Evolutionary conservation across 1,140 invertebrate species (phyloP), one percentile per base, ranked within the genome.

Genomic region (Globodera rostochiensis): DNA sequence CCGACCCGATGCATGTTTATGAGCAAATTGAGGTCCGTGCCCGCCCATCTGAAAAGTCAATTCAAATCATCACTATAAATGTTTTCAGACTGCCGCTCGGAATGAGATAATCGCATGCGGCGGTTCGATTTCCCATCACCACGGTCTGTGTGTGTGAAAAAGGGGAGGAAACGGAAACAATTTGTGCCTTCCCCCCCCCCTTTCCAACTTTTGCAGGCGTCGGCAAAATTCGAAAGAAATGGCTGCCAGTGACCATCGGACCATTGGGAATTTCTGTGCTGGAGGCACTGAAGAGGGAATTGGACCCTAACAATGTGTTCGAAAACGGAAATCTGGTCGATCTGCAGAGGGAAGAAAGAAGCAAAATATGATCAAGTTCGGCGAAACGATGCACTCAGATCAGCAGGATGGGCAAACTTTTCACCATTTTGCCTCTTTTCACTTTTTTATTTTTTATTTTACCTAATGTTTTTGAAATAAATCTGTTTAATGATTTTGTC

Each of bases 221-320:
- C 36, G 97, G 97, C 0, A 98, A 98, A 91, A 91, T 98, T 66
- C 91, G 97, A 57, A 94, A 94, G 78, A 92, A 93, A 84, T 98
- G 95, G 93, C 81, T 93, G 60, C 84, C 86, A n/a, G 88, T 91
- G 84, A 96, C 96, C 85, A 93, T 98, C 2, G 95, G 95, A 4
- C 90, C 93, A 15, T 91, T 93, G 4, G 95, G 95, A 0, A 91
- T 94, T 1, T 91, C 92, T 5, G 91, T 96, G 4, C 93, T 96
- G 82, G 90, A 93, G 6, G 94, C 95, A 0, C 92, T 96, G 0
- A 98, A 98, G 90, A 88, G 92, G 13, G 93, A 95, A 81, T 90
- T 99, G 11, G 97, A 98, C 91, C 97, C 97, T 0, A 92, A 94
- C 45, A 97, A 98, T 90, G 94, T 98, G 77, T 98, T 99, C 91